phyloP scores from a whole-genome alignment of 2,113 vertebrate genomes.

The Pontoporia blainvillei region DNA sequence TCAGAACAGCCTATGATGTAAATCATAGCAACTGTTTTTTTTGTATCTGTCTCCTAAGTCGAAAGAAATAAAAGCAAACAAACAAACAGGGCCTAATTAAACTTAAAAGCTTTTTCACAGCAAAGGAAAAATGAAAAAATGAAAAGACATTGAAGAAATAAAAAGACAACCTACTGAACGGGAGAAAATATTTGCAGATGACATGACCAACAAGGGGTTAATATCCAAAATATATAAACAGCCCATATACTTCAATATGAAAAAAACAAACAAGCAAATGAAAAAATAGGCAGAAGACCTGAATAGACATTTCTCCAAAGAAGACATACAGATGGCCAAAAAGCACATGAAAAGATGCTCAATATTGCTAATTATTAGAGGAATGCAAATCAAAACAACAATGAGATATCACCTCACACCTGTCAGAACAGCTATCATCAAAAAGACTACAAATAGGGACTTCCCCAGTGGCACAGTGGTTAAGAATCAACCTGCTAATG shows the following conservation, averaged over 20 bases:
- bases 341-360: background rate
- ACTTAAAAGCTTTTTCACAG: background rate
- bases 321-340: background rate
- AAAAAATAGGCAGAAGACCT: background rate
- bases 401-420: background rate
- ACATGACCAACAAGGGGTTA: background rate
- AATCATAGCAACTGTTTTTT: background rate
- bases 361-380: background rate
- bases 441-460: background rate
- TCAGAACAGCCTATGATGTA: background rate
- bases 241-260: background rate
- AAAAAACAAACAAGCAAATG: background rate
- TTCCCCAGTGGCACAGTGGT: too few relatives aligned
- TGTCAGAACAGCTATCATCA: background rate
- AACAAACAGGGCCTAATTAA: background rate
- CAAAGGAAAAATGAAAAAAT: background rate
- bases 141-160: background rate
- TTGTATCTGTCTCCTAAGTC: background rate
- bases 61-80: background rate
- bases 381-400: background rate
- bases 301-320: background rate
- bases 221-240: background rate
- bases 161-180: background rate
- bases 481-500: too few relatives aligned
- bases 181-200: background rate